These are phyloP conservation scores for Cremastobaeus sp. DNA, from an alignment of 2,888 invertebrate species.

Conservation along the genomic window DNA sequence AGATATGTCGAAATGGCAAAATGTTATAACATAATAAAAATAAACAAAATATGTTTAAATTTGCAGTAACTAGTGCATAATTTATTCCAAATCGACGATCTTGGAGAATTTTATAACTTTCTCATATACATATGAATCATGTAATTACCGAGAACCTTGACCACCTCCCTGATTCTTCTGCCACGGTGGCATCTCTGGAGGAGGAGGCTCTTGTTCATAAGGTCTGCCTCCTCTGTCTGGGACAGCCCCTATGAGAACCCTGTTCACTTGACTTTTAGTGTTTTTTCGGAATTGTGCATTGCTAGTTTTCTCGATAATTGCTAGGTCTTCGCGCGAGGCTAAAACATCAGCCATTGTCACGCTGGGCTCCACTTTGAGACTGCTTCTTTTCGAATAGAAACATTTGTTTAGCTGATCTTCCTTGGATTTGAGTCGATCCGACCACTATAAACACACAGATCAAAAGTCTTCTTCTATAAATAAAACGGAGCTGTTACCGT, in stretches of 20 bases:
- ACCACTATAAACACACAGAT: slow-evolving; percentile 86
- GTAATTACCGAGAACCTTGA: slow-evolving; percentile 23
- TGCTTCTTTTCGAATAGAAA: slow-evolving; percentile 80
- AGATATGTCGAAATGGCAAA: too few species aligned
- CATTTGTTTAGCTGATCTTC: slow-evolving; percentile 84
- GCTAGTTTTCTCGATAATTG: slow-evolving; percentile 95
- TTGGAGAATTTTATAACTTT: too few species aligned
- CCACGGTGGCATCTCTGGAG: slow-evolving; percentile 99
- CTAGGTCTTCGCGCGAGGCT: slow-evolving; percentile 89
- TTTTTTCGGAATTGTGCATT: slow-evolving; percentile 90
- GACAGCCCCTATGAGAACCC: slow-evolving; percentile 92
- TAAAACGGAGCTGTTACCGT: too few species aligned
- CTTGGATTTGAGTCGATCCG: slow-evolving; percentile 86
- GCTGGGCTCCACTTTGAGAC: slow-evolving; percentile 81
- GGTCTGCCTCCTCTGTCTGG: slow-evolving; percentile 97
- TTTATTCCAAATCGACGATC: too few species aligned
- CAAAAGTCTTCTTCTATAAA: too few species aligned
- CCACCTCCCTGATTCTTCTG: slow-evolving; percentile 82
- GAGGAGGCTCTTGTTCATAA: slow-evolving; percentile 93
- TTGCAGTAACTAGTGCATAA: too few species aligned
- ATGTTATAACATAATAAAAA: background rate
- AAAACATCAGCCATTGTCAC: slow-evolving; percentile 88
- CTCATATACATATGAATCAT: too few species aligned
- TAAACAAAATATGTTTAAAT: too few species aligned
- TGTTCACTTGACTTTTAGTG: slow-evolving; percentile 90